Percentiles rank a stretch among this genome's conserved stretches.
phyloP scores from a whole-genome alignment of 2,888 invertebrate species.

The Hipparchia semele region DNA sequence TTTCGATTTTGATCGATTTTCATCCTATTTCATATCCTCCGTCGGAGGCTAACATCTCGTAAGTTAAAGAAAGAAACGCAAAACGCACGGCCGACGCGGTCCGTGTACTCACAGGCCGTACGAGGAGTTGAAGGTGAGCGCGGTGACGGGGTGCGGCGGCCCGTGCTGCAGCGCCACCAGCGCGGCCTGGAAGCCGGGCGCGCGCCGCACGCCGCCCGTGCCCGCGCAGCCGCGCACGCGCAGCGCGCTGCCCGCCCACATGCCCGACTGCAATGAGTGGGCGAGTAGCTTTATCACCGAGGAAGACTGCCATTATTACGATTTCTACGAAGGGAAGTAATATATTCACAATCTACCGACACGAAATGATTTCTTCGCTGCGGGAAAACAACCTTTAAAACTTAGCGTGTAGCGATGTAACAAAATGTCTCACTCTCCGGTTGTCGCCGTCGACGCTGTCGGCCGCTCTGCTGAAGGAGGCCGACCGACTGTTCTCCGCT shows the following conservation, averaged over 20 bases:
- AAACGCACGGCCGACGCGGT: no score
- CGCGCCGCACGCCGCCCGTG: conserved; percentile 86
- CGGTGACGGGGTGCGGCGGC: conserved; percentile 92
- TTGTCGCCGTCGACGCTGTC: conserved; percentile 55
- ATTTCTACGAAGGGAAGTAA: no score
- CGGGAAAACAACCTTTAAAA: no score
- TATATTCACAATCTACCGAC: no score
- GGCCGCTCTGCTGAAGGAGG: conserved; percentile 65
- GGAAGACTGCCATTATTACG: no score
- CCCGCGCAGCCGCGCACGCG: conserved; percentile 70
- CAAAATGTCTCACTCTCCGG: conserved; percentile 51
- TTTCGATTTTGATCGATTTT: no score
- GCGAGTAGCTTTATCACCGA: neutral
- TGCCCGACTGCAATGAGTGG: conserved; percentile 50
- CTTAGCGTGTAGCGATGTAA: neutral
- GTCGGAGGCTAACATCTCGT: no score
- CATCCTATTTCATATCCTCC: no score
- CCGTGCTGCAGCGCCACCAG: conserved; percentile 96
- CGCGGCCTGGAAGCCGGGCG: conserved; percentile 98
- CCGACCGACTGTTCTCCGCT: conserved; percentile 84
- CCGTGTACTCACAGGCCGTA: conserved; percentile 94
- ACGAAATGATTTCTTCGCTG: no score
- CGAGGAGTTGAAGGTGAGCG: conserved; percentile 96
- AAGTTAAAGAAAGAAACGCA: no score
- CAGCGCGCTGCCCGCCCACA: conserved; percentile 48